These are phyloP conservation scores for Pseudocheirus occidentalis DNA, from an alignment of 2,797 vertebrate species.

Conservation along the genomic window DNA sequence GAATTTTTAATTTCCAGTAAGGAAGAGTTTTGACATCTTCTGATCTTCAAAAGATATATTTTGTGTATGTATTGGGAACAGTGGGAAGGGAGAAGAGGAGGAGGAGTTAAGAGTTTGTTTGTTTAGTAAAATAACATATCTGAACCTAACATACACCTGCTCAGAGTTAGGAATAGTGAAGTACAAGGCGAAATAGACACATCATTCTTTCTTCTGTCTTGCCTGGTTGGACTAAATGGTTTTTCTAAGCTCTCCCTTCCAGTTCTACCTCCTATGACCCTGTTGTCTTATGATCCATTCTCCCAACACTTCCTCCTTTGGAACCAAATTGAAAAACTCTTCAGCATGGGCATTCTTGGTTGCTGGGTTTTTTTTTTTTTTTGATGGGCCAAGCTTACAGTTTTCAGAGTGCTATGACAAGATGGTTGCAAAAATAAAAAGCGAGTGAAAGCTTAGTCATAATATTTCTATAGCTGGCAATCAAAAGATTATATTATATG, in stretches of 20 bases:
- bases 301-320: not conserved
- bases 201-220: not conserved
- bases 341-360: constrained; percentile 69
- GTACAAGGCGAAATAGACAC: not conserved
- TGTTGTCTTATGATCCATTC: not conserved
- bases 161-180: not conserved
- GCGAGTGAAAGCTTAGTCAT: constrained; percentile 77
- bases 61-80: not conserved
- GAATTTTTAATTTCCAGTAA: constrained; percentile 47
- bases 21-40: constrained; percentile 41
- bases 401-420: constrained; percentile 79
- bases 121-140: not conserved
- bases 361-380: constrained; percentile 60
- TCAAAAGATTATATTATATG: constrained; percentile 81
- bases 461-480: constrained; percentile 77
- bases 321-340: constrained; percentile 65
- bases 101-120: not conserved
- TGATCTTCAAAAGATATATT: not conserved
- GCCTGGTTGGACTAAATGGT: not conserved
- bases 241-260: not conserved
- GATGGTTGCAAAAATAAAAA: constrained; percentile 76
- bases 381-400: constrained; percentile 77
- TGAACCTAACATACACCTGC: not conserved
- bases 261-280: not conserved
- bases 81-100: not conserved